Evolutionary conservation across 2,888 invertebrate species (phyloP), one percentile per base, ranked within the genome.

Genomic region (Pseudococcus viburni): DNA sequence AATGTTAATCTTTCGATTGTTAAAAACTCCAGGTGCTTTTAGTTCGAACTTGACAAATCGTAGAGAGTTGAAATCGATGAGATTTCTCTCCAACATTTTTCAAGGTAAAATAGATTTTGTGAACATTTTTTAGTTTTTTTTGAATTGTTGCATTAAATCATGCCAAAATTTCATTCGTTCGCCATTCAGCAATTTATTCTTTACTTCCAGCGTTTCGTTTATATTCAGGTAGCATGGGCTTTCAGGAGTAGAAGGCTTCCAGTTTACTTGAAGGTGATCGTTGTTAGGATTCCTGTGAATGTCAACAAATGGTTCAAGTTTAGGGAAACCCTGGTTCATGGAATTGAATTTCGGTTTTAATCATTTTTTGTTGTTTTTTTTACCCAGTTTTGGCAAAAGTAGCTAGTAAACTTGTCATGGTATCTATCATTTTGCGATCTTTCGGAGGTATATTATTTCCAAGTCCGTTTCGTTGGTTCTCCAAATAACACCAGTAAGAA

Each of bases 101-200:
- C 26, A 33, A 33, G 3, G 3, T 33, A 33, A 33, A 33, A 33
- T 33, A 1, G 26, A 33, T 33, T 33, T 33, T 33, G 1, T 33
- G 3, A 33, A 33, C 1, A 33, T 33, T 33, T 33, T 3, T 42
- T 5, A 42, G 5, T 51, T 51, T 51, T 51, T 15, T 55, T 6
- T 39, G 26, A 84, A 84, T 55, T 84, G 42, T 22, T 84, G 22
- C 22, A 26, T 84, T 33, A 84, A 46, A 51, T 84, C 26, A 33
- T 55, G 51, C 84, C 84, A 84, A 84, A 84, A 84, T 33, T 55
- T 0, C 26, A 84, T 51, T 84, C 84, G 26, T 26, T 84, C 15
- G 5, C 51, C 55, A 33, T 55, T 84, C 39, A 84, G n/a, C 55
- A 48, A 33, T 55, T 84, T 22, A 22, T 84, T 15, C 1, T 26